Evolutionary conservation across 2,113 vertebrate genomes (phyloP), one percentile per base, ranked within the genome.

Genomic region (Octodon degus): DNA sequence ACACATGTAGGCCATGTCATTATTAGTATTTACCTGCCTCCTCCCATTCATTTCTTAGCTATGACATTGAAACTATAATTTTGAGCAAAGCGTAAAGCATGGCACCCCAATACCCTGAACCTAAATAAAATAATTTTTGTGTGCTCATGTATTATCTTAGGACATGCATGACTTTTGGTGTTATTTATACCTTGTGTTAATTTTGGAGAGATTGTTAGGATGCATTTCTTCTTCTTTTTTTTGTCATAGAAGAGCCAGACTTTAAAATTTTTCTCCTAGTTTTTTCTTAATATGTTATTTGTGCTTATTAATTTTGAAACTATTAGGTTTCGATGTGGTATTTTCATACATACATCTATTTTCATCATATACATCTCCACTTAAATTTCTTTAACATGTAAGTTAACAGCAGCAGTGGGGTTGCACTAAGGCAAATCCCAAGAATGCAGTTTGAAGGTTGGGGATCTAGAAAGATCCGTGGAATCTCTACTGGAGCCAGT

Each of bases 21-120:
- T 93, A 40, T 80, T 82, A n/a, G 27, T 67, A 85, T 80, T 88
- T 70, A 30, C 30, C 58, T 67, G 8, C 2, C 4, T 32, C 11
- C 16, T 12, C 16, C 20, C 20, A 27, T 62, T 34, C n/a, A 37
- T 62, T 95, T 17, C 43, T 37, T 20, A 89, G 13, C n/a, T 19
- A 30, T 62, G 65, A 89, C 80, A 67, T 9, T 87, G 40, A 89
- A 94, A 95, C 55, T 93, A 81, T 2, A 63, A 79, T 89, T 67
- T 87, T 20, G 22, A 92, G 27, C n/a, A 50, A 91, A 67, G 25
- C 6, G 17, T 80, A 47, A 74, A 77, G 55, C 47, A 47, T 67
- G 63, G 37, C 19, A 82, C 47, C 43, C 55, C 50, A 85, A 68
- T 63, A 53, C 32, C 50, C 58, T 60, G 24, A 25, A 74, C 58